These are phyloP conservation scores for Halcyon chelicuti DNA, from an alignment of 2,797 vertebrate genomes.

Conservation along the genomic window DNA sequence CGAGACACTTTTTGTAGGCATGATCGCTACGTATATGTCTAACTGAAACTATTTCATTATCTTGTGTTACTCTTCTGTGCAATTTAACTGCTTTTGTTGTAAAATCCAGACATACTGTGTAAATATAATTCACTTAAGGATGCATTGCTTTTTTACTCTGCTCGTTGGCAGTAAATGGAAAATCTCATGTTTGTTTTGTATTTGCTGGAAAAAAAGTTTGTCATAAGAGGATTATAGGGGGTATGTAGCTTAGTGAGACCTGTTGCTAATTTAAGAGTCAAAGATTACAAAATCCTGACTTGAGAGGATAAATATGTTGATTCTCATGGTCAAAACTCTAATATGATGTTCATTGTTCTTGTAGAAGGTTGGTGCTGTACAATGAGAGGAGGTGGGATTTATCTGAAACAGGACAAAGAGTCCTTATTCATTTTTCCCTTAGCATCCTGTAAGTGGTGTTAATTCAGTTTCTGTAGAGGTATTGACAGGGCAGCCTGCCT, in stretches of 20 bases:
- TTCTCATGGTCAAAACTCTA: not conserved
- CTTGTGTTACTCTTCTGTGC: not conserved
- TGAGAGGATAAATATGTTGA: not conserved
- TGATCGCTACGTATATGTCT: not conserved
- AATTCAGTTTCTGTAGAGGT: not conserved
- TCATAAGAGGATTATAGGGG: not conserved
- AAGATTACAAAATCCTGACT: not conserved
- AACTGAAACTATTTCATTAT: not conserved
- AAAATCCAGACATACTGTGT: not conserved
- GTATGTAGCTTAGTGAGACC: conserved; percentile 18
- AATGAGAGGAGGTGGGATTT: not conserved
- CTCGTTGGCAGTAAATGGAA: conserved; percentile 42
- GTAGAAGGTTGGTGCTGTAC: not conserved
- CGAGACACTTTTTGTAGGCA: not conserved
- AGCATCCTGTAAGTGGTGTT: not conserved
- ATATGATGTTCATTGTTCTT: not conserved
- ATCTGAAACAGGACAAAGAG: not conserved
- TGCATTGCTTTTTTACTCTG: not conserved
- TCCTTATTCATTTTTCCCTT: not conserved
- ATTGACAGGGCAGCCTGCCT: not conserved
- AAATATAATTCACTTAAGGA: conserved; percentile 16
- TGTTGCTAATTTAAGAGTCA: conserved; percentile 20
- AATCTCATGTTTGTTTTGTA: conserved; percentile 12
- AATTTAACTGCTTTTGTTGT: not conserved
- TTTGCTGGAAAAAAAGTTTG: conserved; percentile 15